Evolutionary conservation across 2,113 vertebrate genomes (phyloP).

Genomic region (Trachemys scripta): DNA sequence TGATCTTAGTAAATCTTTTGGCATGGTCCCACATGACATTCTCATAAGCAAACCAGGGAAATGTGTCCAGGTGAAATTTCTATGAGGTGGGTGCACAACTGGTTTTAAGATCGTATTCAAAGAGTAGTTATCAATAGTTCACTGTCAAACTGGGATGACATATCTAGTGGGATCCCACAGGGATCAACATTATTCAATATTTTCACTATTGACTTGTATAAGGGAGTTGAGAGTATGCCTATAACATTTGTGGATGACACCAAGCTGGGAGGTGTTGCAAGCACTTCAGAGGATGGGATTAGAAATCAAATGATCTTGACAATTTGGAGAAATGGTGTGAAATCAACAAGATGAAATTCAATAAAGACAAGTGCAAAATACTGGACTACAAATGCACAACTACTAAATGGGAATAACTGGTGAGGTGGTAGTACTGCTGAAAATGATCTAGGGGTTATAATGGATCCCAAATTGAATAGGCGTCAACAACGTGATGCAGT

Average conservation of each 20-base stretch:
- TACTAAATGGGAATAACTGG: neutral
- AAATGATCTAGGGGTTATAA: neutral
- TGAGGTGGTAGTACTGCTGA: neutral
- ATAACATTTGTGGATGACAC: neutral
- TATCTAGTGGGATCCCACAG: neutral
- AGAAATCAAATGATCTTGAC: neutral
- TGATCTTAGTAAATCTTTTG: neutral
- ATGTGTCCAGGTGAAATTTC: neutral
- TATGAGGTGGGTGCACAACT: neutral
- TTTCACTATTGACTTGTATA: neutral
- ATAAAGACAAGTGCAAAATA: neutral
- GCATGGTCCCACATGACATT: neutral
- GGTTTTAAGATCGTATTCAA: neutral
- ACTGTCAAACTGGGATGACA: neutral
- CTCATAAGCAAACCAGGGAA: neutral
- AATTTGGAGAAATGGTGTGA: neutral
- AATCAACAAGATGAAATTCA: neutral
- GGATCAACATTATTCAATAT: neutral
- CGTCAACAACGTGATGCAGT: neutral
- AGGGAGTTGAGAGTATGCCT: too few species aligned
- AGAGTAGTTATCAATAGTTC: neutral
- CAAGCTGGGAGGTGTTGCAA: neutral
- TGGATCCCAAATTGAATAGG: neutral
- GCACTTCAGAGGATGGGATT: neutral
- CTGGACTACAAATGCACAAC: neutral